These are phyloP conservation scores for Oncorhynchus mykiss DNA, from an alignment of 2,113 vertebrate species.

Conservation along the genomic window DNA sequence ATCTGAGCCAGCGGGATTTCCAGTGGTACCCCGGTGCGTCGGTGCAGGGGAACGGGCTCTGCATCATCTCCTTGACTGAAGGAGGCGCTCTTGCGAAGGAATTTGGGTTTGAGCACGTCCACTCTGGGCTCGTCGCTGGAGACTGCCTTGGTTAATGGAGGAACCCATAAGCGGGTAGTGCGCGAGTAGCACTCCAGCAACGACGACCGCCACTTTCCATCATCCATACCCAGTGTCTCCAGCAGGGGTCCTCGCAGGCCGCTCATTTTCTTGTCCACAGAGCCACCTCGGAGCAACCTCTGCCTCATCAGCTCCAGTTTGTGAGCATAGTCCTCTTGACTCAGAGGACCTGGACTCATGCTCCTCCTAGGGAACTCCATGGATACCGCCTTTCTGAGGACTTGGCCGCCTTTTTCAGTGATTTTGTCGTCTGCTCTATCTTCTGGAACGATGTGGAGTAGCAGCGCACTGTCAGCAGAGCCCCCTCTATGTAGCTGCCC, in stretches of 20 bases:
- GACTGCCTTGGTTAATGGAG: slow-evolving; percentile 82
- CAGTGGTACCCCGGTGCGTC: slow-evolving; percentile 87
- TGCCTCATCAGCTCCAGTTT: slow-evolving; percentile 93
- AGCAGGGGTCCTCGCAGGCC: slow-evolving; percentile 91
- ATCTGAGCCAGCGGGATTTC: slow-evolving; percentile 83
- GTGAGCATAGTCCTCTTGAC: slow-evolving; percentile 86
- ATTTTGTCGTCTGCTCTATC: slow-evolving; percentile 59
- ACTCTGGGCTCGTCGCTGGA: slow-evolving; percentile 83
- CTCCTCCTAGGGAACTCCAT: slow-evolving; percentile 84
- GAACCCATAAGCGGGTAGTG: slow-evolving; percentile 69
- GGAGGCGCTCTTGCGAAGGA: slow-evolving; percentile 91
- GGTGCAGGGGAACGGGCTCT: slow-evolving; percentile 85
- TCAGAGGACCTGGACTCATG: slow-evolving; percentile 81
- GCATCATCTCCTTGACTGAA: slow-evolving; percentile 93
- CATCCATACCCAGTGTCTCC: slow-evolving; percentile 85
- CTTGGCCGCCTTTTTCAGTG: slow-evolving; percentile 63
- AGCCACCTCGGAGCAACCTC: slow-evolving; percentile 82
- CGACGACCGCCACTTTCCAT: slow-evolving; percentile 73
- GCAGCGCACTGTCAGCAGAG: slow-evolving; percentile 88
- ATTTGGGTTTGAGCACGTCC: slow-evolving; percentile 73
- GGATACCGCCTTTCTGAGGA: slow-evolving; percentile 85
- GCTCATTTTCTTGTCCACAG: slow-evolving; percentile 89
- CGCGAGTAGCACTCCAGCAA: slow-evolving; percentile 67
- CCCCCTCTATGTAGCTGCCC: slow-evolving; percentile 87
- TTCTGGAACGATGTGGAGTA: slow-evolving; percentile 71